phyloP scores from a whole-genome alignment of 2,888 invertebrate genomes.

The Melangyna quadrimaculata region DNA sequence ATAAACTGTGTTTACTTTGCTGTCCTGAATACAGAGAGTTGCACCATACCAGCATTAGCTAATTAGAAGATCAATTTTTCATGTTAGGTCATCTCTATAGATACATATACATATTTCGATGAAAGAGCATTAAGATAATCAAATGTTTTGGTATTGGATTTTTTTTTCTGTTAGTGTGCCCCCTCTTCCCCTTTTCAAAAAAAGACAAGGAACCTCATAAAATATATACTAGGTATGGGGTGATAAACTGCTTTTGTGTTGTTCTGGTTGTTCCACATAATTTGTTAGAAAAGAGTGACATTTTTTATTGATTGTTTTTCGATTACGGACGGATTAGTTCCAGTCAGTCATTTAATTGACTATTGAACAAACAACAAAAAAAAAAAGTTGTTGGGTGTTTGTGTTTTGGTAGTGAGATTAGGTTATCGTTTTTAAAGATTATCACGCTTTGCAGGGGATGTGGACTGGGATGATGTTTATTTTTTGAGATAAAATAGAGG shows the following conservation, averaged over 20 bases:
- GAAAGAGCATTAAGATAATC: constrained; percentile 67
- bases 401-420: neutral
- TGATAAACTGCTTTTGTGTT: constrained; percentile 41
- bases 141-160: constrained; percentile 36
- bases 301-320: constrained; percentile 53
- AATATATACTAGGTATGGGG: too few species aligned
- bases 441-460: neutral
- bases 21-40: neutral
- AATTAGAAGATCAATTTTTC: constrained; percentile 71
- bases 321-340: constrained; percentile 57
- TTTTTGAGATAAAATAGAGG: neutral
- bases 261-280: constrained; percentile 46
- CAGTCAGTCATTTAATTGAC: constrained; percentile 28
- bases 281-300: constrained; percentile 71
- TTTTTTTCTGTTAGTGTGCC: constrained; percentile 33
- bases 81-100: constrained; percentile 63
- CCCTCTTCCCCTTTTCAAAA: too few species aligned
- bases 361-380: constrained; percentile 5
- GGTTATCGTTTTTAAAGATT: neutral
- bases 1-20: neutral
- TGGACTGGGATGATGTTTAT: neutral
- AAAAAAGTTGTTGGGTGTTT: neutral
- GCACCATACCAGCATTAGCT: constrained; percentile 48
- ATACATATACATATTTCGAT: too few species aligned
- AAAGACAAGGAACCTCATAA: constrained; percentile 53